Conservation (phyloP, 2,113 vertebrate genomes). For the Gobiocypris rarus region DNA sequence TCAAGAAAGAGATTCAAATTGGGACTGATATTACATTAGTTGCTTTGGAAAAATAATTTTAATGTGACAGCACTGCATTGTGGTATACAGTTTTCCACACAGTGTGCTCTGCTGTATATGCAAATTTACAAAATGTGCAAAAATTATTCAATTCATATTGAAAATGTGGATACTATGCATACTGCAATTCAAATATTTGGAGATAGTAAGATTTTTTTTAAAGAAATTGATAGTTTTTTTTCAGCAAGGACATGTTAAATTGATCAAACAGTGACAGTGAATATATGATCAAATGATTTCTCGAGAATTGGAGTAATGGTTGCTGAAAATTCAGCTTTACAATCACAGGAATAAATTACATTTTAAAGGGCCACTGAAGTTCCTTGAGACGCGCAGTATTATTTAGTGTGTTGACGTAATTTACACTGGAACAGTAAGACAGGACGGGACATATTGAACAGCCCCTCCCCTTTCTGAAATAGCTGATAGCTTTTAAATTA, state of each 20-base stretch:
- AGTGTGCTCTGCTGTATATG: not conserved
- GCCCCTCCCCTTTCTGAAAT: too few relatives aligned
- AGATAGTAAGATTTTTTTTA: too few relatives aligned
- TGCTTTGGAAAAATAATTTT: not conserved
- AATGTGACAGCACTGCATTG: too few relatives aligned
- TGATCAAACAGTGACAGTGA: not conserved
- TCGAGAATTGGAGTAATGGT: too few relatives aligned
- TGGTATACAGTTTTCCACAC: not conserved
- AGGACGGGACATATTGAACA: too few relatives aligned
- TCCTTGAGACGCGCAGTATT: too few relatives aligned
- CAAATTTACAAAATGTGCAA: not conserved
- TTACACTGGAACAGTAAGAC: too few relatives aligned
- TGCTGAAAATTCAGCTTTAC: not conserved
- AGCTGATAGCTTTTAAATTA: too few relatives aligned
- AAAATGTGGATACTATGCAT: not conserved
- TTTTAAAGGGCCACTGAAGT: not conserved
- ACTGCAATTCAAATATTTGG: not conserved
- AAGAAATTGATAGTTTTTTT: not conserved
- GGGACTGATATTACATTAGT: not conserved
- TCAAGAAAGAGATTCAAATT: too few relatives aligned
- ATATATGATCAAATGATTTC: not conserved
- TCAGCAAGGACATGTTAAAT: not conserved
- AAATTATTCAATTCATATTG: not conserved
- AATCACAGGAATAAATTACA: not conserved
- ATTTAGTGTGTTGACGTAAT: too few relatives aligned